These are phyloP conservation scores for Anguilla japonica DNA, from an alignment of 2,113 vertebrate species.

Conservation along the genomic window DNA sequence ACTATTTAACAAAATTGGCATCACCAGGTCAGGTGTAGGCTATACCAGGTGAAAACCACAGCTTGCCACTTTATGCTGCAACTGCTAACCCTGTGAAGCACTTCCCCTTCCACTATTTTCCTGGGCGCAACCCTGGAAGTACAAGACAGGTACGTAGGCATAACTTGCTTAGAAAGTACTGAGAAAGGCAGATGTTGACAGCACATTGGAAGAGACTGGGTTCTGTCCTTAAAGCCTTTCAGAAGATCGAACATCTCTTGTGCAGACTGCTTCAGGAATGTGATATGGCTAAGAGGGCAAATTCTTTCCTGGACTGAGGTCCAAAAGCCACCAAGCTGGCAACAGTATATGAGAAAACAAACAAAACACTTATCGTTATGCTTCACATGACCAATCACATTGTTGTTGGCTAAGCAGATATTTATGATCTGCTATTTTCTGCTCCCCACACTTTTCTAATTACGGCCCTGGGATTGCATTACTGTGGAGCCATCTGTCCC, in stretches of 20 bases:
- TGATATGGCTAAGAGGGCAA: background rate
- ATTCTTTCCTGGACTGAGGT: background rate
- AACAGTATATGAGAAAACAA: background rate
- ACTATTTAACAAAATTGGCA: too few relatives aligned
- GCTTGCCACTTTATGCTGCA: too few relatives aligned
- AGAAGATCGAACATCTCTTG: background rate
- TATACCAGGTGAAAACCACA: too few relatives aligned
- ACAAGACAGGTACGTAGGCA: background rate
- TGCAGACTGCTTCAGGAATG: background rate
- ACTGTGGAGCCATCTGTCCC: background rate
- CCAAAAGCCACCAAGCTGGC: background rate
- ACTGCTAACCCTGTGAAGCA: too few relatives aligned
- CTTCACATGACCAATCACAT: background rate
- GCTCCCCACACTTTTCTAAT: background rate
- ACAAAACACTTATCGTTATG: background rate
- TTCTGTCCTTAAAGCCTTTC: background rate
- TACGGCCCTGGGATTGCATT: slow-evolving; percentile 2
- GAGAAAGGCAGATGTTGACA: background rate
- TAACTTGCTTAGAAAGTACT: background rate
- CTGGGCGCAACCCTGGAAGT: background rate
- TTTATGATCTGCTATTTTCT: slow-evolving; percentile 1
- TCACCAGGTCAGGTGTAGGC: too few relatives aligned
- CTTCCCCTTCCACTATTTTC: too few relatives aligned
- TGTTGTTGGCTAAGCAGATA: background rate
- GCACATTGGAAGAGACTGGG: background rate